Evolutionary conservation across 2,888 invertebrate species (phyloP).

Genomic region (Xylophagus ater): DNA sequence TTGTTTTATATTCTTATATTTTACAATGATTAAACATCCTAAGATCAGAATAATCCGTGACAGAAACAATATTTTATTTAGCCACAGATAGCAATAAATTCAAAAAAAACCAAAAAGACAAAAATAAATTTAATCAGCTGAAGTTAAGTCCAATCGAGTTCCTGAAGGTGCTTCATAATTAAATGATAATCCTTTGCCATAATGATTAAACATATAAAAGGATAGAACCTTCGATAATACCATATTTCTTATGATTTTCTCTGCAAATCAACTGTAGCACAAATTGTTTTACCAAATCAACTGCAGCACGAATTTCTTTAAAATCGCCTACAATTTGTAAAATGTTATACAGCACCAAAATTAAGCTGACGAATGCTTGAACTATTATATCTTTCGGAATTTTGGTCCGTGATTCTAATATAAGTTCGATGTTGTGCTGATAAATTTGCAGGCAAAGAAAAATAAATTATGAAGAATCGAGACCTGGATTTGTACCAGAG

Average conservation of each 20-base stretch:
- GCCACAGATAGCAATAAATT: no score
- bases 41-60: no score
- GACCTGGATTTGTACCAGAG: no score
- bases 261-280: slow-evolving; percentile 84
- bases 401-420: slow-evolving; percentile 78
- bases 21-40: no score
- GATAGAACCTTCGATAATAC: slow-evolving; percentile 75
- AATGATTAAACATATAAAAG: slow-evolving; percentile 82
- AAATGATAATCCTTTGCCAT: slow-evolving; percentile 61
- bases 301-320: slow-evolving; percentile 81
- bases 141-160: slow-evolving; percentile 11
- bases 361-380: slow-evolving; percentile 73
- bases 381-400: slow-evolving; percentile 74
- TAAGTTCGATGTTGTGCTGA: slow-evolving; percentile 89
- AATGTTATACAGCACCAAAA: slow-evolving; percentile 79
- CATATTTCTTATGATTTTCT: slow-evolving; percentile 85
- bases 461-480: no score
- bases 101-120: no score
- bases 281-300: no score
- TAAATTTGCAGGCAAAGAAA: no score
- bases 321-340: slow-evolving; percentile 82
- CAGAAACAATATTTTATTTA: no score
- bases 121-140: slow-evolving; percentile 7
- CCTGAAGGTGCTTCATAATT: slow-evolving; percentile 36
- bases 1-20: no score